Conservation (phyloP, 2,888 invertebrate species). For the Papilio elwesi region DNA sequence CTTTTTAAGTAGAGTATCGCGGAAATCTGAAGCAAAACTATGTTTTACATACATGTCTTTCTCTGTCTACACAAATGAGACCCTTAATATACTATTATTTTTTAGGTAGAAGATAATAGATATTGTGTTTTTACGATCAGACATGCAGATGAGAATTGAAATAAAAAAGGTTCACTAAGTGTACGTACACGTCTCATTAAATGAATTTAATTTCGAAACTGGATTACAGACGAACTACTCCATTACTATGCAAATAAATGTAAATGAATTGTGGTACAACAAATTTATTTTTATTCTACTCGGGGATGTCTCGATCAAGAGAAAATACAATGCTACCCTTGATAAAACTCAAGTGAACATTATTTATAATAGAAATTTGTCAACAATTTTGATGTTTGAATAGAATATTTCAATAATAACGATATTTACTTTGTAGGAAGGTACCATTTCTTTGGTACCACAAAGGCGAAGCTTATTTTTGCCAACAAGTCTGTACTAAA, state of each 20-base stretch:
- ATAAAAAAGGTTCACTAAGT: conserved; percentile 7
- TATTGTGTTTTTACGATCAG: not conserved
- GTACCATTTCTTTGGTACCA: not conserved
- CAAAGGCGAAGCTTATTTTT: too few relatives aligned
- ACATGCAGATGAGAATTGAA: conserved; percentile 7
- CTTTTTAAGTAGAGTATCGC: too few relatives aligned
- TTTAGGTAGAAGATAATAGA: too few relatives aligned
- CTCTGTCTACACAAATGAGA: too few relatives aligned
- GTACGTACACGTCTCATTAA: conserved; percentile 12
- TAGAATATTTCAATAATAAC: not conserved
- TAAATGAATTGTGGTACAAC: conserved; percentile 25
- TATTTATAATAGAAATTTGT: not conserved
- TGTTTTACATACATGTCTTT: too few relatives aligned
- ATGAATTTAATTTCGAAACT: conserved; percentile 35
- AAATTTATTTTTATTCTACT: too few relatives aligned
- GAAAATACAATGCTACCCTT: not conserved
- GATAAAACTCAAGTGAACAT: not conserved
- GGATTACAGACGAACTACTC: conserved; percentile 27
- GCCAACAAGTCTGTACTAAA: too few relatives aligned
- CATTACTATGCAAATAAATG: conserved; percentile 37
- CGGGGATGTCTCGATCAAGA: conserved; percentile 5
- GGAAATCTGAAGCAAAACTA: too few relatives aligned
- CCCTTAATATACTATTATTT: too few relatives aligned
- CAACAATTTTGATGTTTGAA: not conserved
- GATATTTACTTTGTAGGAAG: not conserved